These are phyloP conservation scores for Penaeus indicus DNA, from an alignment of 1,140 invertebrate genomes.

Conservation along the genomic window DNA sequence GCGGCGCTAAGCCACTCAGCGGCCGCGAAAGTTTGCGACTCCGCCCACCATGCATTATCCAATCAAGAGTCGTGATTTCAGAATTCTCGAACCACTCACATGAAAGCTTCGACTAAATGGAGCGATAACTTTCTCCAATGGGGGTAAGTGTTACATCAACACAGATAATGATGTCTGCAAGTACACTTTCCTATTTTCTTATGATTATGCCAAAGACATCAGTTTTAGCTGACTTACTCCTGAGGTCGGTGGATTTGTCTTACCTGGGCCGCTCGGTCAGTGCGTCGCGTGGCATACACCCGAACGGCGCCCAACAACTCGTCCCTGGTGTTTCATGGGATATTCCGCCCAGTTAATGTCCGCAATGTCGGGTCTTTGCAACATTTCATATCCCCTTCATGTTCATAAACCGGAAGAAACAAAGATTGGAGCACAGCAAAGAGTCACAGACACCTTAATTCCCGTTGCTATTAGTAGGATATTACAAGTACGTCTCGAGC, in stretches of 20 bases:
- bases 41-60: conserved; percentile 52
- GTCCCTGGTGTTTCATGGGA: too few relatives aligned
- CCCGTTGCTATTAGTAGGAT: neutral
- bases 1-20: conserved; percentile 26
- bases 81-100: conserved; percentile 54
- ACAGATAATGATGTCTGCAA: conserved; percentile 52
- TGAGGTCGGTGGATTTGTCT: conserved; percentile 13
- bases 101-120: conserved; percentile 41
- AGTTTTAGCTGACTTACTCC: conserved; percentile 39
- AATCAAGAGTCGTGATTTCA: conserved; percentile 58
- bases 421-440: neutral
- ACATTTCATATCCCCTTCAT: neutral
- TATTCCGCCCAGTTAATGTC: too few relatives aligned
- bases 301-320: too few relatives aligned
- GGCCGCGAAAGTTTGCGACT: neutral
- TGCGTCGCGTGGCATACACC: too few relatives aligned
- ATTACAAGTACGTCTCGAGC: neutral
- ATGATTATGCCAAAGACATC: conserved; percentile 40
- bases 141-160: conserved; percentile 62
- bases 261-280: neutral
- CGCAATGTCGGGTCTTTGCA: too few relatives aligned
- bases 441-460: neutral
- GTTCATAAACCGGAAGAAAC: neutral
- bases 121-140: conserved; percentile 59
- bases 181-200: conserved; percentile 31